These are phyloP conservation scores for Cyclopterus lumpus DNA, from an alignment of 2,797 vertebrate genomes.

Conservation along the genomic window DNA sequence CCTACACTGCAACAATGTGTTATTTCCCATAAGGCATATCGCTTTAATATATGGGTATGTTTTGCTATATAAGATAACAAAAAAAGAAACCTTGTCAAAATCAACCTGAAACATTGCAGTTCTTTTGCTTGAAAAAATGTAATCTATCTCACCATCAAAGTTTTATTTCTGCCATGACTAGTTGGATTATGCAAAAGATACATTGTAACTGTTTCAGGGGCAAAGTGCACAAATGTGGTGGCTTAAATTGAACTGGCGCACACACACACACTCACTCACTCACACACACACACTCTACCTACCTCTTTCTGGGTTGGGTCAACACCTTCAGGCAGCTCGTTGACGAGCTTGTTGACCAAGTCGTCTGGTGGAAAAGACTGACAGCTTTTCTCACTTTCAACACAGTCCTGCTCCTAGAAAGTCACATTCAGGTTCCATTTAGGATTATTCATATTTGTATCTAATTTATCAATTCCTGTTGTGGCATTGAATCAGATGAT, in stretches of 20 bases:
- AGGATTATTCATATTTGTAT: not conserved
- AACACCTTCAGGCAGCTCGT: slow-evolving; percentile 87
- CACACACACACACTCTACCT: not conserved
- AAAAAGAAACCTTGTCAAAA: not conserved
- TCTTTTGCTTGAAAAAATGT: not conserved
- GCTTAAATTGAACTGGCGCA: slow-evolving; percentile 1
- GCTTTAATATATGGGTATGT: not conserved
- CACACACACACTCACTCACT: slow-evolving; percentile 6
- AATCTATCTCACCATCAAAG: not conserved
- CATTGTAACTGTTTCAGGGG: not conserved
- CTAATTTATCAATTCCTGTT: not conserved
- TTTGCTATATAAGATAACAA: not conserved
- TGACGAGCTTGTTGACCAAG: slow-evolving; percentile 79
- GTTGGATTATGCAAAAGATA: not conserved
- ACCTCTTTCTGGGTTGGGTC: slow-evolving; percentile 89
- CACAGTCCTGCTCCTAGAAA: slow-evolving; percentile 71
- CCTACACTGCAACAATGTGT: not conserved
- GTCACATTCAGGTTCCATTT: not conserved
- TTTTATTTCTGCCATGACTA: not conserved
- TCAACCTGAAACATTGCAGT: not conserved
- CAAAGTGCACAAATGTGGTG: not conserved
- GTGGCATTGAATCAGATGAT: not conserved
- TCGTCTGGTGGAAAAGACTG: slow-evolving; percentile 77
- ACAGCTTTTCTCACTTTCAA: slow-evolving; percentile 38
- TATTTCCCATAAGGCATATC: not conserved